Percentiles rank a stretch among this genome's conserved stretches.
Evolutionary conservation across 2,888 invertebrate species (phyloP).

Genomic region (Myathropa florea): DNA sequence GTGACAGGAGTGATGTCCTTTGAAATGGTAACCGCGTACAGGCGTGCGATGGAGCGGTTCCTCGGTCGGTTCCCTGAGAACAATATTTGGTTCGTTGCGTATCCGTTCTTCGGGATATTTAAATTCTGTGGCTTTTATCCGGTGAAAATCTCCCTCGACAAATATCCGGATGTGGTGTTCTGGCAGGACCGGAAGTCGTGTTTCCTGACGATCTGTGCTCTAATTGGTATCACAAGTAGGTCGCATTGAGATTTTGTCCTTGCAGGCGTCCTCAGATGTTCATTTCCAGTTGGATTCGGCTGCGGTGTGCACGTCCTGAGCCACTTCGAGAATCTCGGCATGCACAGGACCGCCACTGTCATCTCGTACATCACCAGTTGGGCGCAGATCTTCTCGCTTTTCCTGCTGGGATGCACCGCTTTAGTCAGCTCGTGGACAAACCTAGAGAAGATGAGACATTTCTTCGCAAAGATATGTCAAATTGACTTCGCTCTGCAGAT

Average conservation of each 20-base stretch:
- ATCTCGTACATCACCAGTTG: constrained; percentile 74
- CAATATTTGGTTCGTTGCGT: constrained; percentile 72
- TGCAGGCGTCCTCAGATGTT: neutral
- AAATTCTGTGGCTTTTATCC: constrained; percentile 74
- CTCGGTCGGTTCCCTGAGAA: constrained; percentile 51
- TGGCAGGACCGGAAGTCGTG: constrained; percentile 64
- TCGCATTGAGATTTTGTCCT: neutral
- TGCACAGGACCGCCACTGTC: constrained; percentile 58
- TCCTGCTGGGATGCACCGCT: constrained; percentile 70
- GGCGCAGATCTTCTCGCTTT: constrained; percentile 74
- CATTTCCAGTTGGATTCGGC: constrained; percentile 72
- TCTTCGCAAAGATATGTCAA: constrained; percentile 71
- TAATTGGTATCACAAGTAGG: constrained; percentile 68
- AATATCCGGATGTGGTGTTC: constrained; percentile 49
- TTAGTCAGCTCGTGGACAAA: constrained; percentile 73
- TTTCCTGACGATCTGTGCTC: constrained; percentile 37
- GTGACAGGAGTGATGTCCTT: constrained; percentile 39
- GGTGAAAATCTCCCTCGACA: constrained; percentile 69
- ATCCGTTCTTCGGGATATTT: constrained; percentile 74
- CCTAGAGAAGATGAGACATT: constrained; percentile 55
- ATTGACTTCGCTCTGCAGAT: constrained; percentile 72
- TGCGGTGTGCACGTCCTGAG: constrained; percentile 68
- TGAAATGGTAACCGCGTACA: constrained; percentile 30
- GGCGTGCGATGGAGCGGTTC: constrained; percentile 29
- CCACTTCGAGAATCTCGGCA: constrained; percentile 35